A percentile compares a stretch with the other conserved stretches of the same genome.
Evolutionary conservation across 2,888 invertebrate genomes (phyloP).

Genomic region (Liposcelis brunnea): DNA sequence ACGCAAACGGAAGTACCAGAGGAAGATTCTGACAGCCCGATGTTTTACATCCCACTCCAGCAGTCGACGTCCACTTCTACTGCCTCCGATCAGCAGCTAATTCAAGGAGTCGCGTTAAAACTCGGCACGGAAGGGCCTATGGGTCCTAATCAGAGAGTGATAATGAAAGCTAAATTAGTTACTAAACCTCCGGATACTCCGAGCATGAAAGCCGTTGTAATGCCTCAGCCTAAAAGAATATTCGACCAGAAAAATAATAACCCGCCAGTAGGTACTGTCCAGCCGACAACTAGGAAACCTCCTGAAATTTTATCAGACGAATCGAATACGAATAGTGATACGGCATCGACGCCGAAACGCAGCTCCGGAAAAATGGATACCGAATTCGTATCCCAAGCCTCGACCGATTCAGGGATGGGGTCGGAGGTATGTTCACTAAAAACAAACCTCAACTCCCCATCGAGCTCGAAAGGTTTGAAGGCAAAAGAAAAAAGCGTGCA

Average conservation of each 20-base stretch:
- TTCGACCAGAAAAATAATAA: conserved; percentile 11
- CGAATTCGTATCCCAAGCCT: conserved; percentile 9
- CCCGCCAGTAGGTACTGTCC: conserved; percentile 37
- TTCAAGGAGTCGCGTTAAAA: conserved; percentile 44
- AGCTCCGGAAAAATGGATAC: conserved; percentile 7
- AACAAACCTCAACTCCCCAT: background rate
- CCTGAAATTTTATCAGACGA: conserved; percentile 12
- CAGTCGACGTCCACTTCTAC: conserved; percentile 26
- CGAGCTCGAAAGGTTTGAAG: background rate
- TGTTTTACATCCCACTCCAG: conserved; percentile 46
- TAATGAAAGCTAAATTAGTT: conserved; percentile 43
- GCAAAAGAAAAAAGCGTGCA: background rate
- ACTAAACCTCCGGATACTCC: conserved; percentile 33
- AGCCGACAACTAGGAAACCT: conserved; percentile 32
- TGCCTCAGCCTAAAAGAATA: background rate
- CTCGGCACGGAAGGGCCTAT: conserved; percentile 42
- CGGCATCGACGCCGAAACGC: conserved; percentile 4
- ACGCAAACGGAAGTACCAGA: conserved; percentile 32
- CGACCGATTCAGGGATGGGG: conserved; percentile 18
- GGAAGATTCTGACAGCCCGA: conserved; percentile 36
- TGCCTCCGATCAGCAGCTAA: conserved; percentile 21
- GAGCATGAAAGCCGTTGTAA: conserved; percentile 15
- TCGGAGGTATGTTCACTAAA: too few relatives aligned
- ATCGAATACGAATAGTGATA: too few relatives aligned
- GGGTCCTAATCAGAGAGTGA: conserved; percentile 41